phyloP scores from a whole-genome alignment of 2,113 vertebrate genomes.

The Antidorcas marsupialis region DNA sequence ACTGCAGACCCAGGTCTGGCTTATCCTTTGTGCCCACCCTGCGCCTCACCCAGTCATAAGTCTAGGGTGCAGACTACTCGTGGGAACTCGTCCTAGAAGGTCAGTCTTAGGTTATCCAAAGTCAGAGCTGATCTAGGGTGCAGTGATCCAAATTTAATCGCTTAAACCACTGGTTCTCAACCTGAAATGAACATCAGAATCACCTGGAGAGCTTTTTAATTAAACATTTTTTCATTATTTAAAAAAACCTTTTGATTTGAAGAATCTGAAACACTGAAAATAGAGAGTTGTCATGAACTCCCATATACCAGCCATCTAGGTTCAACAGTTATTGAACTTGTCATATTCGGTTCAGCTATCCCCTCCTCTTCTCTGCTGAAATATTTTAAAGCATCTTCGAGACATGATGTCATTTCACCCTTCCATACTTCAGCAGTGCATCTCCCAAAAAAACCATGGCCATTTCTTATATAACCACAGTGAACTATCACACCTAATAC shows the following conservation, averaged over 20 bases:
- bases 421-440: background rate
- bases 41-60: background rate
- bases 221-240: background rate
- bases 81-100: background rate
- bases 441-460: background rate
- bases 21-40: background rate
- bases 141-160: background rate
- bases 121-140: background rate
- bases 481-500: conserved; percentile 18
- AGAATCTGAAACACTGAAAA: background rate
- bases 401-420: conserved; percentile 20
- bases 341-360: background rate
- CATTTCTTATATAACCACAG: conserved; percentile 43
- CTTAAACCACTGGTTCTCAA: background rate
- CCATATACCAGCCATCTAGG: background rate
- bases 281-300: background rate
- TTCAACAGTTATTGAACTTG: background rate
- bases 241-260: background rate
- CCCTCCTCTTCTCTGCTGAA: background rate
- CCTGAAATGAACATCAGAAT: background rate
- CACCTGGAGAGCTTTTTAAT: background rate
- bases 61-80: background rate
- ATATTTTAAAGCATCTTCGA: conserved; percentile 25
- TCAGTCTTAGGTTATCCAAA: background rate
- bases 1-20: background rate